phyloP scores from a whole-genome alignment of 2,113 vertebrate genomes.

The Calidris pugnax region DNA sequence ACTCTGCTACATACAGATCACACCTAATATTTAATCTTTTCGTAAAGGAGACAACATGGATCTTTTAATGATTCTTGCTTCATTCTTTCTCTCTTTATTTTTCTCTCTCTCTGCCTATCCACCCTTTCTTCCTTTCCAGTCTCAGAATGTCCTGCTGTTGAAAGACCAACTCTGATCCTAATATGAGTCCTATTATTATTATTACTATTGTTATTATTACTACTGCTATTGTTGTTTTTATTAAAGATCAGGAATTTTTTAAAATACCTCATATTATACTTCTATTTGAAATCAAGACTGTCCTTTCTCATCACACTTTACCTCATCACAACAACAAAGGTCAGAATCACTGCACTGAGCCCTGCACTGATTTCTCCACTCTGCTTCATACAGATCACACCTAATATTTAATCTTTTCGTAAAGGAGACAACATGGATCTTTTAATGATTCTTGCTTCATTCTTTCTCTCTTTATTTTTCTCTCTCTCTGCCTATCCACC shows the following conservation, averaged over 20 bases:
- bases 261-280: neutral
- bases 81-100: neutral
- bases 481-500: fast-evolving
- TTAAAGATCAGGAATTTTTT: neutral
- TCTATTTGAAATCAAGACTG: neutral
- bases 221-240: neutral
- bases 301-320: neutral
- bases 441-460: neutral
- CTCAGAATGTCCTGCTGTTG: neutral
- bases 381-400: neutral
- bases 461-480: neutral
- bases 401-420: neutral
- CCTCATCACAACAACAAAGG: neutral
- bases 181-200: neutral
- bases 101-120: too few relatives aligned
- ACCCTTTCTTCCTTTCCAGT: neutral
- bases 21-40: neutral
- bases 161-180: neutral
- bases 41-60: neutral
- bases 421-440: neutral
- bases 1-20: neutral
- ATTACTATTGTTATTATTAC: neutral
- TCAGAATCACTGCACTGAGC: neutral
- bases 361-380: neutral
- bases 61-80: neutral